These are phyloP conservation scores for Esox niger DNA, from an alignment of 2,113 vertebrate species.

Conservation along the genomic window DNA sequence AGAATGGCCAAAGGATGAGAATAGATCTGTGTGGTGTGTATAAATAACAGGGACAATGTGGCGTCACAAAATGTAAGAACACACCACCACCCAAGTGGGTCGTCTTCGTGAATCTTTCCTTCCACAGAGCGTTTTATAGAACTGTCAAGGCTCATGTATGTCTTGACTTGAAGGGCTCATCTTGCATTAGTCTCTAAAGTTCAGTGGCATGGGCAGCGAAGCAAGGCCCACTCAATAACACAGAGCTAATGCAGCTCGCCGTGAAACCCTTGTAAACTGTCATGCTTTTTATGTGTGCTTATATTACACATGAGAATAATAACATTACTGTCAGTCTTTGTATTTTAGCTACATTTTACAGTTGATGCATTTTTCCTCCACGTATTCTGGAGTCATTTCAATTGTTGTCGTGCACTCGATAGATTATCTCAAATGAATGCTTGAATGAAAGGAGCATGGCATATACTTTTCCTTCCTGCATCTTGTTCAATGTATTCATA, in stretches of 20 bases:
- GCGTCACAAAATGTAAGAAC: background rate
- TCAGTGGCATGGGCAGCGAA: constrained; percentile 56
- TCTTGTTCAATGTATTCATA: background rate
- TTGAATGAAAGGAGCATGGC: too few relatives aligned
- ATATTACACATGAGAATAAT: background rate
- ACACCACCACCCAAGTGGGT: constrained; percentile 7
- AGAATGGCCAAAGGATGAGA: constrained; percentile 26
- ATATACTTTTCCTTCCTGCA: too few relatives aligned
- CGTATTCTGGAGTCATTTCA: background rate
- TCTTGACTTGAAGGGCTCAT: constrained; percentile 61
- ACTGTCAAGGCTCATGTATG: constrained; percentile 61
- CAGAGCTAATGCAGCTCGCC: constrained; percentile 43
- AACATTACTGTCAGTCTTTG: background rate
- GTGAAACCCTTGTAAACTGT: constrained; percentile 45
- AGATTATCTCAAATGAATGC: too few relatives aligned
- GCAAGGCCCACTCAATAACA: constrained; percentile 62
- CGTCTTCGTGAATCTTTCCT: constrained; percentile 23
- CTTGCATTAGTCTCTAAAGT: constrained; percentile 63
- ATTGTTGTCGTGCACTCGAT: background rate
- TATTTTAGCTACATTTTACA: background rate
- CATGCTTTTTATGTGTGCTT: constrained; percentile 7
- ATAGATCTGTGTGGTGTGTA: constrained; percentile 12
- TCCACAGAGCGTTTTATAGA: constrained; percentile 56
- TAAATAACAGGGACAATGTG: constrained; percentile 16
- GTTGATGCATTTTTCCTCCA: background rate